A percentile compares a stretch with the other conserved stretches of the same genome.
These are phyloP conservation scores for Metopia argyrocephala DNA, from an alignment of 2,888 invertebrate species.

Conservation along the genomic window DNA sequence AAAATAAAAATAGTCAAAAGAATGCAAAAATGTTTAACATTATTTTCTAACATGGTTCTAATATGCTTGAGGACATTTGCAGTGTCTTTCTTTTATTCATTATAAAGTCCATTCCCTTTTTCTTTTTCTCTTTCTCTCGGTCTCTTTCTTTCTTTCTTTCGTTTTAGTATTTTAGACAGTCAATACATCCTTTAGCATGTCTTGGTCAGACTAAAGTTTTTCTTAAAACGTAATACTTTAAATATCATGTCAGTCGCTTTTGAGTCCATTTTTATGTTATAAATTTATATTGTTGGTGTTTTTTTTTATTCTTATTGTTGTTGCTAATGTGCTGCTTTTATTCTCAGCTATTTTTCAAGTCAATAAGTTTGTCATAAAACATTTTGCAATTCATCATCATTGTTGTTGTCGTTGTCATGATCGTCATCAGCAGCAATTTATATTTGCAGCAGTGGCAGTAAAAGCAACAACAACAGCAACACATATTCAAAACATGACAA, in stretches of 20 bases:
- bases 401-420: neutral
- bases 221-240: neutral
- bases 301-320: neutral
- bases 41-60: slow-evolving; percentile 48
- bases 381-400: slow-evolving; percentile 59
- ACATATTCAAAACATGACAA: slow-evolving; percentile 56
- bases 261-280: slow-evolving; percentile 54
- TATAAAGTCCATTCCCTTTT: neutral
- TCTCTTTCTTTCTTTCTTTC: too few species aligned
- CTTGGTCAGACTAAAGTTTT: neutral
- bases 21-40: slow-evolving; percentile 55
- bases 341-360: slow-evolving; percentile 15
- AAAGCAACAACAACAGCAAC: neutral
- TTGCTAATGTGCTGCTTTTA: neutral
- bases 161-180: neutral
- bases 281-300: slow-evolving; percentile 49
- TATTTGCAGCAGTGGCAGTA: slow-evolving; percentile 6
- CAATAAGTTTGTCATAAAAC: slow-evolving; percentile 53
- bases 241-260: neutral
- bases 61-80: slow-evolving; percentile 48
- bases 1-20: neutral
- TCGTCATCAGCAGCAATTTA: neutral
- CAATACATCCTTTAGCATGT: too few species aligned
- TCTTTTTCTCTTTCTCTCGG: neutral
- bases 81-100: slow-evolving; percentile 33